Evolutionary conservation across 2,888 invertebrate species (phyloP), one percentile per base, ranked within the genome.

Genomic region (Scaptomyza parva): DNA sequence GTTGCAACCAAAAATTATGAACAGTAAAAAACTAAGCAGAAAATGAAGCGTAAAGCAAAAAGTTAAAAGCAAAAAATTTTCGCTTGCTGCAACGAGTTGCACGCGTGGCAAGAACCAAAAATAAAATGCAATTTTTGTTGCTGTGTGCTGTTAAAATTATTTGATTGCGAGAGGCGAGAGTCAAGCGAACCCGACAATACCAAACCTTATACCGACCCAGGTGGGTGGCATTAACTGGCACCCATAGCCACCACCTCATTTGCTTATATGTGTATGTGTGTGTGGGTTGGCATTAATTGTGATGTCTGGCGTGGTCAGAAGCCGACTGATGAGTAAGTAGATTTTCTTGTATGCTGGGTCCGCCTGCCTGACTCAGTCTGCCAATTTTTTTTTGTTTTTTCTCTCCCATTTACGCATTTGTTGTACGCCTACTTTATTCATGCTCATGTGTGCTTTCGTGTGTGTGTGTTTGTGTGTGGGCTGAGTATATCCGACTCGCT

Each of bases 71-170:
- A 60, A 73, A 78, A 75, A 59, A 45, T 40, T 43, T 43, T 72
- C 51, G 60, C 48, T 48, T 5, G 50, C 54, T 7, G 50, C 59
- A 64, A 58, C 60, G 72, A 51, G 54, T 59, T 64, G 40, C 66
- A 63, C 45, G 61, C 66, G 35, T 35, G 61, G 54, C 65, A 69
- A 78, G 69, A 68, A 70, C 84, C 82, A 70, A 88, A 88, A 88
- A 85, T 89, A 88, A 85, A 85, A 85, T 85, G 84, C 74, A 88
- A 89, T 84, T 88, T 86, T 81, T 81, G 76, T 86, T 86, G 84
- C 78, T 62, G 86, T 79, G 60, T 61, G 70, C 66, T 57, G 74
- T 73, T 73, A 67, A 84, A 86, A 88, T 83, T 88, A 83, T 79
- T 86, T 75, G 72, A 51, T 59, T 68, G 66, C 77, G 64, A 9